Conservation (phyloP, 2,888 invertebrate genomes). For the Isotomurus palustris region DNA sequence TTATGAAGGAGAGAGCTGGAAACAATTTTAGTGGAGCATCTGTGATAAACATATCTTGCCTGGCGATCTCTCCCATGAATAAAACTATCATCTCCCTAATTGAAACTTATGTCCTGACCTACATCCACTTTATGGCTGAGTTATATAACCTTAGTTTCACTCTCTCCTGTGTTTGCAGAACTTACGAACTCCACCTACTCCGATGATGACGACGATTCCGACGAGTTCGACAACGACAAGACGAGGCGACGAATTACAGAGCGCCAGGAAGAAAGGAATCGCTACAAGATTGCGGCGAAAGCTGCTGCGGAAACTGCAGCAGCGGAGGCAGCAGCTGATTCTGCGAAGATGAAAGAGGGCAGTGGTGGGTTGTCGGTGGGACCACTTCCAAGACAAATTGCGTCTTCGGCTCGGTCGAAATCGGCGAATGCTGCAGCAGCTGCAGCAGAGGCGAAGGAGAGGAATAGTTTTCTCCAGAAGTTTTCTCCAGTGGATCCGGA, state of each 20-base stretch:
- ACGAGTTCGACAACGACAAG: slow-evolving; percentile 12
- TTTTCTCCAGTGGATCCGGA: slow-evolving; percentile 3
- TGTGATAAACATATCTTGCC: no score
- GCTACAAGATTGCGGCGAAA: slow-evolving; percentile 14
- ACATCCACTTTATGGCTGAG: neutral
- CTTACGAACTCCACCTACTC: slow-evolving; percentile 36
- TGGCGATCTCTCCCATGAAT: no score
- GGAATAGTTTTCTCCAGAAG: slow-evolving; percentile 4
- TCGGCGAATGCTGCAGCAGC: neutral
- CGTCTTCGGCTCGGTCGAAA: neutral
- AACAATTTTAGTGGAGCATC: no score
- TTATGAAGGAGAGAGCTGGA: no score
- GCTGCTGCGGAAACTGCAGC: slow-evolving; percentile 16
- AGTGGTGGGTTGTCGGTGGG: neutral
- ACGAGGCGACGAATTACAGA: neutral
- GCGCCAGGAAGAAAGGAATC: neutral
- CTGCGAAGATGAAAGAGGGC: neutral
- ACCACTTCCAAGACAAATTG: slow-evolving; percentile 1
- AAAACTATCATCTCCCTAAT: no score
- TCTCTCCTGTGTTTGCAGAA: slow-evolving; percentile 25
- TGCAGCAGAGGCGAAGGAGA: slow-evolving; percentile 6
- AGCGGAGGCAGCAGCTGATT: slow-evolving; percentile 6
- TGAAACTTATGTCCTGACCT: no score
- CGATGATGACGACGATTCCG: slow-evolving; percentile 42
- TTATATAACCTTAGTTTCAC: slow-evolving; percentile 1